These are phyloP conservation scores for Sericinus montela DNA, from an alignment of 2,888 invertebrate species.

Conservation along the genomic window DNA sequence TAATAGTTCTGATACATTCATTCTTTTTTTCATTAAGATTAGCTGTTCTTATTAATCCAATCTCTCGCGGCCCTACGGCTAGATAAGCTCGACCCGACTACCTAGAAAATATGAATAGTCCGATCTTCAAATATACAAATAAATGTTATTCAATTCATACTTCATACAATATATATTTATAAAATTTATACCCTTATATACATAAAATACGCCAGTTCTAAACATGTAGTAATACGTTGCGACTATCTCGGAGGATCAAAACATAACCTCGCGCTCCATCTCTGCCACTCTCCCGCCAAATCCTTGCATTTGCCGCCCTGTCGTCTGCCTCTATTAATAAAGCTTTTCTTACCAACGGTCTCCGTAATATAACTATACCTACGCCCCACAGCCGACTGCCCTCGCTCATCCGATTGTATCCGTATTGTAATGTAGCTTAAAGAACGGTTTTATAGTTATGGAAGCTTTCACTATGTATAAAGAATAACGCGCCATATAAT, in stretches of 20 bases:
- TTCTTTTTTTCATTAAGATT: too few relatives aligned
- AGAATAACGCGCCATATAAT: too few relatives aligned
- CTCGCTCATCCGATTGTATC: conserved; percentile 59
- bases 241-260: conserved; percentile 33
- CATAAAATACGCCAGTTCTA: conserved; percentile 11
- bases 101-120: too few relatives aligned
- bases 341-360: conserved; percentile 56
- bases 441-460: conserved; percentile 39
- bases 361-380: conserved; percentile 32
- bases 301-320: conserved; percentile 31
- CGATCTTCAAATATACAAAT: too few relatives aligned
- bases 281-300: conserved; percentile 42
- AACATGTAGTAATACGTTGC: conserved; percentile 28
- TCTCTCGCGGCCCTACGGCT: too few relatives aligned
- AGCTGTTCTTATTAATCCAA: too few relatives aligned
- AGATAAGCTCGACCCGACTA: too few relatives aligned
- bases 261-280: conserved; percentile 37
- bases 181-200: not conserved
- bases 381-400: conserved; percentile 23
- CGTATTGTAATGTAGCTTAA: conserved; percentile 52
- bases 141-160: too few relatives aligned
- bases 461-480: too few relatives aligned
- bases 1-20: too few relatives aligned
- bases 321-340: conserved; percentile 63
- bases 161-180: too few relatives aligned